These are phyloP conservation scores for Phengaris alcon DNA, from an alignment of 2,888 invertebrate genomes.

Conservation along the genomic window DNA sequence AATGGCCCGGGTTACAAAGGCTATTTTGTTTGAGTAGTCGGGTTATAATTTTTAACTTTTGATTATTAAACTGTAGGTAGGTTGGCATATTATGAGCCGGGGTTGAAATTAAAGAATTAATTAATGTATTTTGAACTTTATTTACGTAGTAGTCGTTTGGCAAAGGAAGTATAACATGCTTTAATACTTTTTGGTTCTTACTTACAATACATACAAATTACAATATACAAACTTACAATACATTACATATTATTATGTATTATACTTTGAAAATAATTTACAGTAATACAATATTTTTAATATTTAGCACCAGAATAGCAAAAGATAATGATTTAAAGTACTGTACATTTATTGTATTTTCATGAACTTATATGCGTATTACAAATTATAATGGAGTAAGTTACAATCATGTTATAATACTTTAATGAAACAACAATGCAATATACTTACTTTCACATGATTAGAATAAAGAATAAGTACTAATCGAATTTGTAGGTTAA, in stretches of 20 bases:
- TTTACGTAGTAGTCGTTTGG: conserved; percentile 69
- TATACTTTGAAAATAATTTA: conserved; percentile 40
- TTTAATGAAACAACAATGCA: too few species aligned
- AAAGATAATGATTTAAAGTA: conserved; percentile 31
- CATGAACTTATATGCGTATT: not conserved
- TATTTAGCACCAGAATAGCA: conserved; percentile 69
- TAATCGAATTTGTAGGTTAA: too few species aligned
- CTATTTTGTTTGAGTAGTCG: too few species aligned
- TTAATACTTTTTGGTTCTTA: conserved; percentile 78
- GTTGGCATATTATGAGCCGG: not conserved
- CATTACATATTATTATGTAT: conserved; percentile 27
- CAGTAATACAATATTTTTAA: conserved; percentile 46
- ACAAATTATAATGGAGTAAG: not conserved
- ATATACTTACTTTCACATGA: too few species aligned
- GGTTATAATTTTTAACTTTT: too few species aligned
- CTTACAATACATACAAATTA: conserved; percentile 48
- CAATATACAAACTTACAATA: conserved; percentile 36
- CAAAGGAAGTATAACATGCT: conserved; percentile 69
- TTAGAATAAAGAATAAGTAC: too few species aligned
- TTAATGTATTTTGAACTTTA: conserved; percentile 58
- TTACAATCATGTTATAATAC: conserved; percentile 31
- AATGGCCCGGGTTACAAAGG: too few species aligned
- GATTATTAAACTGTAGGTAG: too few species aligned
- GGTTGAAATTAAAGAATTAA: conserved; percentile 23
- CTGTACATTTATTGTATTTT: conserved; percentile 13